phyloP scores from a whole-genome alignment of 1,140 invertebrate species.

The Andrena cerasifolii region DNA sequence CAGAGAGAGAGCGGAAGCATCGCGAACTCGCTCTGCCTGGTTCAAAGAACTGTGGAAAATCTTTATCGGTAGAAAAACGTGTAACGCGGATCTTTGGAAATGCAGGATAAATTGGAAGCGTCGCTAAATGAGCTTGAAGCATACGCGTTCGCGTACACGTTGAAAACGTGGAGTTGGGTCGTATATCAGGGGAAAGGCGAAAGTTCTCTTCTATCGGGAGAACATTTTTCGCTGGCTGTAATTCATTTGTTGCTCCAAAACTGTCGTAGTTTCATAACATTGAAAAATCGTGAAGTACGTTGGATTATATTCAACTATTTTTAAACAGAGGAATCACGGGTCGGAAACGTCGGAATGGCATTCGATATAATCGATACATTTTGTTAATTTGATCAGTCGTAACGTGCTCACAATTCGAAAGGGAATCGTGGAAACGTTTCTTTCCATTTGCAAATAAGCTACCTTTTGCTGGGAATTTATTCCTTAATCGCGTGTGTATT shows the following conservation, averaged over 20 bases:
- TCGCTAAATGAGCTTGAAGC: conserved; percentile 16
- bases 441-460: neutral
- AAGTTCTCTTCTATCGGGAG: conserved; percentile 37
- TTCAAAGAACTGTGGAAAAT: neutral
- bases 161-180: conserved; percentile 5
- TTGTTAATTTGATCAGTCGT: conserved; percentile 18
- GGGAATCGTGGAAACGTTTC: neutral
- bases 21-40: neutral
- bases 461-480: too few species aligned
- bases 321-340: neutral
- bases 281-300: conserved; percentile 33
- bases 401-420: neutral
- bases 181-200: conserved; percentile 34
- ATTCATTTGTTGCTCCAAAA: conserved; percentile 30
- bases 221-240: conserved; percentile 31
- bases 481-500: too few species aligned
- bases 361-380: conserved; percentile 20
- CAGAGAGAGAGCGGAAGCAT: too few species aligned
- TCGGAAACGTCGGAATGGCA: neutral
- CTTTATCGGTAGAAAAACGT: neutral
- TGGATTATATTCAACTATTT: conserved; percentile 36
- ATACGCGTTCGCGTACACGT: too few species aligned
- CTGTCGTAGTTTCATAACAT: conserved; percentile 37
- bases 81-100: neutral
- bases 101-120: neutral